phyloP scores from a whole-genome alignment of 2,888 invertebrate species.

The Anaspis maculata region DNA sequence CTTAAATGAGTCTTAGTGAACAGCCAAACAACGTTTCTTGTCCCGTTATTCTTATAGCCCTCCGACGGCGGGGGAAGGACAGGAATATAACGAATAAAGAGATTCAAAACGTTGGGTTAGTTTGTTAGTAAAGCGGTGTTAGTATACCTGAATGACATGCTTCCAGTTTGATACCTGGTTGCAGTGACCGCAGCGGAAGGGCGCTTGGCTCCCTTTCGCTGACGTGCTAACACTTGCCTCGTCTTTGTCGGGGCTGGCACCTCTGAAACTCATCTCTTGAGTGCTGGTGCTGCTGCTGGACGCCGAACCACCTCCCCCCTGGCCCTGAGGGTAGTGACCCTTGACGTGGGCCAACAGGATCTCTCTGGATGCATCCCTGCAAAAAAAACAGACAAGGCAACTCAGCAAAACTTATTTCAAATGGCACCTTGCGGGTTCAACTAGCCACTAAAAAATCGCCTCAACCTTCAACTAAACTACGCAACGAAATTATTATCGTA shows the following conservation, averaged over 20 bases:
- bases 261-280: conserved; percentile 27
- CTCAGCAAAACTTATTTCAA: background rate
- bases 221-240: conserved; percentile 47
- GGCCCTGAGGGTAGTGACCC: conserved; percentile 49
- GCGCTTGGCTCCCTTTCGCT: conserved; percentile 43
- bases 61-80: too few species aligned
- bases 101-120: too few species aligned
- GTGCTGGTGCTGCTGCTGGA: conserved; percentile 8
- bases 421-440: too few species aligned
- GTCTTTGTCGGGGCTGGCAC: conserved; percentile 38
- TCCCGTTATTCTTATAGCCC: too few species aligned
- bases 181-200: conserved; percentile 68
- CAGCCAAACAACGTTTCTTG: too few species aligned
- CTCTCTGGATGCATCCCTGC: conserved; percentile 56
- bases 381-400: conserved; percentile 15
- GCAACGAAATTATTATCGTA: too few species aligned
- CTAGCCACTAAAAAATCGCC: too few species aligned
- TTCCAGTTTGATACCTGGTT: conserved; percentile 78
- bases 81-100: too few species aligned
- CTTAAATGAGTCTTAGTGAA: too few species aligned
- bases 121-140: conserved; percentile 39
- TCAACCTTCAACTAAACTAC: too few species aligned
- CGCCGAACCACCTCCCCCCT: conserved; percentile 15
- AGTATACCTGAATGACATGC: conserved; percentile 75
- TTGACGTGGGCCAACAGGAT: conserved; percentile 59